Evolutionary conservation across 2,797 vertebrate genomes (phyloP).

Genomic region (Pygocentrus nattereri): DNA sequence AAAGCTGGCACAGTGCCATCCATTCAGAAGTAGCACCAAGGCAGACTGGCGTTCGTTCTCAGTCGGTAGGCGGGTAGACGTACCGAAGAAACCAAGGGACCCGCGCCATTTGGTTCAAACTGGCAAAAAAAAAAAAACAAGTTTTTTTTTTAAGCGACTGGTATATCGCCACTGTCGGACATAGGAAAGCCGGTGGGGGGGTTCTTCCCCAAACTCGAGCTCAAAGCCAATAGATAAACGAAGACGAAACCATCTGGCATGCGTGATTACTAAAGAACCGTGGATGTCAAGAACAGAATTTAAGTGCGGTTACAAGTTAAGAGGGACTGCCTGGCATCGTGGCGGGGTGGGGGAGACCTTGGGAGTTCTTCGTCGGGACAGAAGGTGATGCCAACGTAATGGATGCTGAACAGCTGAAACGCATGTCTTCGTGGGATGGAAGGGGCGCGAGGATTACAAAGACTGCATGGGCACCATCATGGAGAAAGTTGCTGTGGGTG

Average conservation of each 20-base stretch:
- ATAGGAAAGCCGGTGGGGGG: constrained; percentile 50
- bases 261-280: constrained; percentile 33
- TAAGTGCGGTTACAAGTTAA: constrained; percentile 31
- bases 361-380: constrained; percentile 43
- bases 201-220: constrained; percentile 47
- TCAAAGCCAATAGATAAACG: constrained; percentile 53
- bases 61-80: constrained; percentile 86
- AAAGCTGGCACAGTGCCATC: constrained; percentile 99
- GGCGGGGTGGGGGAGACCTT: constrained; percentile 27
- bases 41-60: constrained; percentile 85
- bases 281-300: constrained; percentile 51
- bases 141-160: constrained; percentile 39
- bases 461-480: constrained; percentile 54
- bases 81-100: constrained; percentile 76
- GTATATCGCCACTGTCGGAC: constrained; percentile 50
- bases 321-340: constrained; percentile 53
- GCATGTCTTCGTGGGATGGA: constrained; percentile 52
- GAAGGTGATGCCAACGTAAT: constrained; percentile 58
- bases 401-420: constrained; percentile 42
- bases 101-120: constrained; percentile 75
- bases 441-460: constrained; percentile 23
- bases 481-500: constrained; percentile 70
- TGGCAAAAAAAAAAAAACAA: constrained; percentile 46
- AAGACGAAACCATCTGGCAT: constrained; percentile 61
- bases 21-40: constrained; percentile 98